Evolutionary conservation across 2,797 vertebrate species (phyloP).

Genomic region (Acropternis orthonyx): DNA sequence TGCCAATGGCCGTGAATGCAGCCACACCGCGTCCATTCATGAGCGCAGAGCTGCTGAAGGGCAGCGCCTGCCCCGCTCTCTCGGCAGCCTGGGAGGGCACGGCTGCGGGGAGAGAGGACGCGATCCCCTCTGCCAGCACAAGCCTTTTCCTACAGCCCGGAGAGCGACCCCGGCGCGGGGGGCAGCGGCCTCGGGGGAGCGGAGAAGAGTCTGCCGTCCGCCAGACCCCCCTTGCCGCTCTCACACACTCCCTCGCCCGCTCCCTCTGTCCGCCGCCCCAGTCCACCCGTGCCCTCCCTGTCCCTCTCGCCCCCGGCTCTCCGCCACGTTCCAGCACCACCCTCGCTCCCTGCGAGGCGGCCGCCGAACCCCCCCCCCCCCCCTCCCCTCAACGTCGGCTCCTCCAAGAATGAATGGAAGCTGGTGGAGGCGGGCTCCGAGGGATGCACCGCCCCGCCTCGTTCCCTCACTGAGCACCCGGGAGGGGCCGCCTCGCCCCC

Average conservation of each 20-base stretch:
- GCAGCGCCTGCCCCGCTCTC: neutral
- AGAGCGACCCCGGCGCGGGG: too few species aligned
- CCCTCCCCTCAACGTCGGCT: neutral
- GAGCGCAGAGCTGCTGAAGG: accelerated
- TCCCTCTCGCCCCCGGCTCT: neutral
- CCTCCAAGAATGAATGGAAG: conserved; percentile 18
- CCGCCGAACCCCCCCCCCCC: accelerated
- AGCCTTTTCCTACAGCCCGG: neutral
- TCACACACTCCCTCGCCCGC: neutral
- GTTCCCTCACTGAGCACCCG: neutral
- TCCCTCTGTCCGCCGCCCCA: neutral
- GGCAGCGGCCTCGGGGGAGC: neutral
- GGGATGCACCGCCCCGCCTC: neutral
- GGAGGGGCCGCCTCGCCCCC: neutral
- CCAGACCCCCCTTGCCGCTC: neutral
- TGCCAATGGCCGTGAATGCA: neutral
- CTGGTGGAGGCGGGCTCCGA: neutral
- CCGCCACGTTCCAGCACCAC: neutral
- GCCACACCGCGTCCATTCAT: neutral
- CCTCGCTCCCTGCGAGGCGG: neutral
- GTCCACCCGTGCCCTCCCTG: too few species aligned
- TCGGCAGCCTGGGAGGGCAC: neutral
- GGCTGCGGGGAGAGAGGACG: neutral
- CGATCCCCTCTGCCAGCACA: neutral
- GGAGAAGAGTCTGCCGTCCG: neutral